Base-by-base conservation (phyloP, 1,140 invertebrate species). In the Homarus americanus region DNA sequence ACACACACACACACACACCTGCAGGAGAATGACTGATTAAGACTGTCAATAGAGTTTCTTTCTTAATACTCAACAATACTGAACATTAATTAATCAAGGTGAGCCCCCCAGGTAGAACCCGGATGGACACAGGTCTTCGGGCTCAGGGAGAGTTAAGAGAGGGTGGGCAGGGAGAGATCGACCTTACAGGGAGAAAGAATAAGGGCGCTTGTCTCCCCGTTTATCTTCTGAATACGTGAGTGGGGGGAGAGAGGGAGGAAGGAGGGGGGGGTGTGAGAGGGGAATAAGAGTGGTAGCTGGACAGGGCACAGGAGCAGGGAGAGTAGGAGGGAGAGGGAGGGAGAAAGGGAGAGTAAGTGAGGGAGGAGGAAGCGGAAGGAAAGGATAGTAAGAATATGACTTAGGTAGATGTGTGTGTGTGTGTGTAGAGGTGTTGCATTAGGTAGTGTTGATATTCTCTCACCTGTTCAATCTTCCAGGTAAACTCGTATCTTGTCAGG, bases 181-280 rank as follows among this genome's bases (percentile, higher is more conserved):
- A 34, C 38, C 63, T 66, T 83, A 83, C n/a, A 9, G 40, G 15
- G 40, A 0, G 36, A 44, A 10, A 32, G 40, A 44, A 36, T 73
- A 85, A 73, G 69, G 82, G n/a, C 44, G 82, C 40, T 73, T 85
- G 40, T 85, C 24, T 84, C n/a, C 28, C 32, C 40, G 82, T 85
- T 85, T 85, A 73, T n/a, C 20, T 44, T 72, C 34, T 85, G 82
- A 85, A 85, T 85, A 72, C 40, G 36, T 53, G 69, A 85, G 82
- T 85, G 40, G 34, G 7, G 24, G 36, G 32, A 1, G 53, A 53
- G n/a, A 15, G 41, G 40, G 41, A 44, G 44, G 12, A 17, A 20
- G 20, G 40, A 32, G 24, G 44, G 4, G 20, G 3, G 44, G 34
- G 38, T 2, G 32, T 10, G 24, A 34, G 17, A 28, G 44, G n/a